Conservation (phyloP, 2,113 vertebrate species). For the Euleptes europaea region DNA sequence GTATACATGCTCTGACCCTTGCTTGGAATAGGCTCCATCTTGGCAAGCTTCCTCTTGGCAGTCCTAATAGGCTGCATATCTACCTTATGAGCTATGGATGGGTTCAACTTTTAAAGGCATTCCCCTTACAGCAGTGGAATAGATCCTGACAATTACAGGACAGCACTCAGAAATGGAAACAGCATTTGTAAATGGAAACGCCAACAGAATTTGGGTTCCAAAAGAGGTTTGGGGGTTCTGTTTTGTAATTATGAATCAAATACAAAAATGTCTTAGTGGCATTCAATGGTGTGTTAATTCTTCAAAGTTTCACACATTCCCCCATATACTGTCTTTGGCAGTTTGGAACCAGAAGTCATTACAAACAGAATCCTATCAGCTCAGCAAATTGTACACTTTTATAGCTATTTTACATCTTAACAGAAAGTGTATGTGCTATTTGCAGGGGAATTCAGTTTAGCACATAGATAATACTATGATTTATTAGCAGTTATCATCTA, state of each 20-base stretch:
- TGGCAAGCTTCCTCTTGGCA: conserved; percentile 50
- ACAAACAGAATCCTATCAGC: background rate
- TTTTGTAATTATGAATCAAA: background rate
- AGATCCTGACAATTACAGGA: background rate
- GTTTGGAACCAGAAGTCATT: background rate
- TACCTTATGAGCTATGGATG: conserved; percentile 46
- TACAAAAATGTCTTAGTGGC: background rate
- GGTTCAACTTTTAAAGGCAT: conserved; percentile 25
- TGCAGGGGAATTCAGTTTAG: background rate
- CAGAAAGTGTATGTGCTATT: background rate
- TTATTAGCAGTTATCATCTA: background rate
- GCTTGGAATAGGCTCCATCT: conserved; percentile 47
- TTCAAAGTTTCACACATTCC: conserved; percentile 14
- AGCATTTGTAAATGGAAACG: conserved; percentile 6
- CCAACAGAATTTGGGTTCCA: background rate
- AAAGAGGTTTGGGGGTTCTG: background rate
- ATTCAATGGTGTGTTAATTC: background rate
- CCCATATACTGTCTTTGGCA: background rate
- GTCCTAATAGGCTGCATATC: conserved; percentile 44
- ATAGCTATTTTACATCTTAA: background rate
- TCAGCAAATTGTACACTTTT: background rate
- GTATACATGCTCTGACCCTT: conserved; percentile 55
- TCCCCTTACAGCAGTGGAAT: background rate
- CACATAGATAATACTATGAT: background rate
- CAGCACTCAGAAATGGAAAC: conserved; percentile 9